Evolutionary conservation across 2,888 invertebrate species (phyloP).

Genomic region (Emmelina monodactyla): DNA sequence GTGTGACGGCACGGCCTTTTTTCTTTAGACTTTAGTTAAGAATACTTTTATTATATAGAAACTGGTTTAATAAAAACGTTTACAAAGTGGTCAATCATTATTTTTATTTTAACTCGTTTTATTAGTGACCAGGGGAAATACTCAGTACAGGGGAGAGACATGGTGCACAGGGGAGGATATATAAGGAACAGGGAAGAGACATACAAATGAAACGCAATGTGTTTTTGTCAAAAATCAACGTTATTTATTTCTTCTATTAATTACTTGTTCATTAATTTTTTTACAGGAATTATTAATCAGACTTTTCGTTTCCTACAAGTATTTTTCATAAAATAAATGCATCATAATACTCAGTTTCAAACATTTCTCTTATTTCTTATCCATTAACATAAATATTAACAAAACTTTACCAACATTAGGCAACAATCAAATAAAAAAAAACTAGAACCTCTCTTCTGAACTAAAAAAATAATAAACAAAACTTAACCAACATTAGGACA

Average conservation of each 20-base stretch:
- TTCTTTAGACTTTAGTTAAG: too few species aligned
- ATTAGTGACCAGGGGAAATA: slow-evolving; percentile 15
- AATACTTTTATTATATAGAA: too few species aligned
- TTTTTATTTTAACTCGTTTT: slow-evolving; percentile 14
- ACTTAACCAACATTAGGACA: slow-evolving; percentile 2
- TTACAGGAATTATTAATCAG: too few species aligned
- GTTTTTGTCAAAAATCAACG: slow-evolving; percentile 8
- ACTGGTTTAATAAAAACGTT: too few species aligned
- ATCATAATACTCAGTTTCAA: slow-evolving; percentile 3
- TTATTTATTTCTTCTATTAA: slow-evolving; percentile 6
- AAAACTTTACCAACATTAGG: too few species aligned
- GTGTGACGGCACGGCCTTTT: too few species aligned
- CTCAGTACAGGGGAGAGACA: slow-evolving; percentile 13
- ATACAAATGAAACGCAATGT: slow-evolving; percentile 2
- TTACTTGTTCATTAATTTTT: slow-evolving; percentile 9
- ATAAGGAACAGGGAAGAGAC: slow-evolving; percentile 9
- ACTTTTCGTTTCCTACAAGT: slow-evolving; percentile 5
- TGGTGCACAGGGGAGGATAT: slow-evolving; percentile 10
- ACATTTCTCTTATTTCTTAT: too few species aligned
- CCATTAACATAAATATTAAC: too few species aligned
- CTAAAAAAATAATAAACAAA: background rate
- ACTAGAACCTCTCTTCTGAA: slow-evolving; percentile 4
- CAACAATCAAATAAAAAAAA: too few species aligned
- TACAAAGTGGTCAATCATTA: too few species aligned
- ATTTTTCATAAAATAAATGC: slow-evolving; percentile 1